Base-by-base conservation (phyloP, 2,113 vertebrate species). In the Balaenoptera acutorostrata region DNA sequence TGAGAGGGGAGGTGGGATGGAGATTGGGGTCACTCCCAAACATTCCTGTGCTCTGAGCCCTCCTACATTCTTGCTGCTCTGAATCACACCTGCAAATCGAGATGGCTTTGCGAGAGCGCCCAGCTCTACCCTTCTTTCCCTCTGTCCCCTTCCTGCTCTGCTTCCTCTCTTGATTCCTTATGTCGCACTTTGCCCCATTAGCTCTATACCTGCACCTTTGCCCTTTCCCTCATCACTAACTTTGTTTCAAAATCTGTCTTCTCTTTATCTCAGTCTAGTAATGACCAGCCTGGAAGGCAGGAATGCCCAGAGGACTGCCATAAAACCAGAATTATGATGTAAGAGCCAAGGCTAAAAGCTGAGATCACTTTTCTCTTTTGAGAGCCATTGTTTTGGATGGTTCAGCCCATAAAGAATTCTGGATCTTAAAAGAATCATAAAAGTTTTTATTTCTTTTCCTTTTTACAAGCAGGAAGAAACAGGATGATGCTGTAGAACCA, bases 281-380 rank as follows among this genome's bases (percentile, higher is more conserved):
- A 90, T 18, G 66, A 74, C 72, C 61, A 44, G 14, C 46, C 49
- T 52, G 7, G 88, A 92, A 95, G 90, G 49, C 64, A 88, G 55
- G 36, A 39, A n/a, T 52, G 17, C 63, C 46, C 55, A 27, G 27
- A 21, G 46, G 91, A 64, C 61, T 69, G 21, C 13, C 13, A 6
- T 59, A 52, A 92, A 89, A 74, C 92, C 63, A 88, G 91, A 95
- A 96, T 77, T 80, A 84, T 57, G 72, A 63, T 15, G 25, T 25
- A 7, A 87, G n/a, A 93, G 27, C 57, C 36, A 66, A 88, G 88
- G 87, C 64, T 88, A 69, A 90, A 81, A 52, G n/a, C 90, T 90
- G 71, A 94, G 82, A 64, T 61, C 63, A 89, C 27, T 83, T 63
- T 83, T 64, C 69, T 84, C 57, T 84, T 71, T 68, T 61, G 74